phyloP scores from a whole-genome alignment of 2,113 vertebrate genomes.

The Nyctibius bracteatus region DNA sequence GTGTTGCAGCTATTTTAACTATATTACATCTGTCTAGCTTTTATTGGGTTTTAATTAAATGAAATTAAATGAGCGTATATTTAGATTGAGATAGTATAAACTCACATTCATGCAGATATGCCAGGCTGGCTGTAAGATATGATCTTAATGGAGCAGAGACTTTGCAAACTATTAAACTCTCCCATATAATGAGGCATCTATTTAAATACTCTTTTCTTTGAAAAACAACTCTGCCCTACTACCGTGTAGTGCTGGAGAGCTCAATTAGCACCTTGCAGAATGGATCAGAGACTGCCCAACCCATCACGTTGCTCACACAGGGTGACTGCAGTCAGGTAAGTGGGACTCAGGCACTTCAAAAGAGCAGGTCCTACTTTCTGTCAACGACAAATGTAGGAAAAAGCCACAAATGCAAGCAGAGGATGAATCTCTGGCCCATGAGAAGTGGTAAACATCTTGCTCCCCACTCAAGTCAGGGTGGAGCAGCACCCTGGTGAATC shows the following conservation, averaged over 20 bases:
- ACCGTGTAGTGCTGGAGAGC: not conserved
- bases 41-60: constrained; percentile 79
- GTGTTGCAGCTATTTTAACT: constrained; percentile 67
- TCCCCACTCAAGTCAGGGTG: not conserved
- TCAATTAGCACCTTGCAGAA: constrained; percentile 6
- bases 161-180: constrained; percentile 61
- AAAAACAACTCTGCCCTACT: constrained; percentile 12
- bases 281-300: not conserved
- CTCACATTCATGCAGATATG: constrained; percentile 50
- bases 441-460: not conserved
- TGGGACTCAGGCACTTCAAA: not conserved
- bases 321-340: not conserved
- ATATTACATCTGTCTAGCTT: constrained; percentile 70
- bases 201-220: constrained; percentile 40
- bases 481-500: not conserved
- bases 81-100: constrained; percentile 60
- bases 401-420: not conserved
- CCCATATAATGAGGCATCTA: constrained; percentile 48
- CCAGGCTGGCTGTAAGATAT: constrained; percentile 31
- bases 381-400: not conserved
- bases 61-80: constrained; percentile 64
- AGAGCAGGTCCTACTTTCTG: not conserved
- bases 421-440: not conserved
- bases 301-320: not conserved
- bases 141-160: constrained; percentile 57